Base-by-base conservation (phyloP, 2,888 invertebrate species). In the Noctua fimbriata region DNA sequence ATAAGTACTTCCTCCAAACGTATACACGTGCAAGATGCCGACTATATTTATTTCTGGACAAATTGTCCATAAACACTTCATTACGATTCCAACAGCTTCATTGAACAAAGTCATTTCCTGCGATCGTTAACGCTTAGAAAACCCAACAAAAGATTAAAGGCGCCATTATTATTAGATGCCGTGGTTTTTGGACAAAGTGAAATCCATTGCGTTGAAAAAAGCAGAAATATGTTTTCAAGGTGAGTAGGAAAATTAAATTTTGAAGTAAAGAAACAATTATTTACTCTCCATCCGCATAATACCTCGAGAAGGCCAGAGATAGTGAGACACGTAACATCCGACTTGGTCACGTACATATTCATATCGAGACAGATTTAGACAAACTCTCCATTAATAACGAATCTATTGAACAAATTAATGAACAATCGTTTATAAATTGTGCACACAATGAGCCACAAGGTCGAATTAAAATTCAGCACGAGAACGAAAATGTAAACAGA, bases 251-350 rank as follows among this genome's bases (percentile, higher is more conserved):
- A 24, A 55, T 6, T 28, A 5, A 49, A 82, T 76, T 41, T 70
- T 63, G 58, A 69, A 67, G 65, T 70, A 76, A 76, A 76, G 16
- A 78, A 88, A 76, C 55, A 72, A 75, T 82, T 85, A 91, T 89
- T 92, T 92, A 93, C 92, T 87, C 82, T 90, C 85, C 87, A 89
- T 89, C 91, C 92, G 86, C 93, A 93, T 81, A 93, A 87, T 90
- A 93, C 90, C 89, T 92, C 86, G 82, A 93, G 86, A 81, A 92
- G 72, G 72, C 88, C 88, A 52, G 89, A 87, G 21, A 90, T 75
- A 81, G 86, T 90, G 41, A 90, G 76, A 85, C 93, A 92, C 66
- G 88, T 84, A 60, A 88, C 81, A 78, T 91, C 87, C 10, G 89
- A 85, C 63, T 88, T 82, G 12, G 85, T 79, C 81, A 89, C 88